Evolutionary conservation across 2,888 invertebrate genomes (phyloP).

Genomic region (Aphidius colemani): DNA sequence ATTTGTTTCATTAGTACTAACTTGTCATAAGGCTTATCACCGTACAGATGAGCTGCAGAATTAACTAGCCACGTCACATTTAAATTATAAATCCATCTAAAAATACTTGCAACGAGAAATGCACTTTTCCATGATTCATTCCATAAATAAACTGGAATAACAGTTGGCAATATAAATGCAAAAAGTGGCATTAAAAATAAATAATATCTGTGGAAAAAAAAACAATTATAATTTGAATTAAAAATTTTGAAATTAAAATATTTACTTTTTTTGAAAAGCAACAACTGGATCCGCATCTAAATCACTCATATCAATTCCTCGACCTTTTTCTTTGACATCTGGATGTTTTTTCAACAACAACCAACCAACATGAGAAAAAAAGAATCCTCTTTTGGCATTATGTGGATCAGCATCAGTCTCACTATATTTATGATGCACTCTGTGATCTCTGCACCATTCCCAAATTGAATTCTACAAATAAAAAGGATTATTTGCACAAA

Average conservation of each 20-base stretch:
- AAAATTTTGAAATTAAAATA: conserved; percentile 12
- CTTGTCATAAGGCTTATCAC: no score
- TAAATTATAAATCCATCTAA: no score
- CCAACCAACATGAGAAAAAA: conserved; percentile 94
- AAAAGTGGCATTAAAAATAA: no score
- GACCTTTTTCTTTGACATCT: conserved; percentile 76
- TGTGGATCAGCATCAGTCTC: conserved; percentile 86
- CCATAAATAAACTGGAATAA: no score
- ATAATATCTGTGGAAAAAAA: not conserved
- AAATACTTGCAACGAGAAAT: not conserved
- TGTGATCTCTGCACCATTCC: conserved; percentile 76
- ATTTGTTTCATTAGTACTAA: not conserved
- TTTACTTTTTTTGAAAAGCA: conserved; percentile 75
- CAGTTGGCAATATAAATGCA: no score
- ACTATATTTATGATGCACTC: conserved; percentile 74
- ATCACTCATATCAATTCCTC: conserved; percentile 79
- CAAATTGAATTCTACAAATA: no score
- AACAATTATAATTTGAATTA: not conserved
- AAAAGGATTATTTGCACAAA: no score
- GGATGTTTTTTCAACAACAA: conserved; percentile 88
- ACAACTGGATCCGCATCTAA: conserved; percentile 77
- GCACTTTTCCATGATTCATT: no score
- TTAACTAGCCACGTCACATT: no score
- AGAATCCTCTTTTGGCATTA: conserved; percentile 81
- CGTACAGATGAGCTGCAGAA: no score